A percentile compares a stretch with the other conserved stretches of the same genome.
phyloP scores from a whole-genome alignment of 2,113 vertebrate species.

The Vulpes ferrilata region DNA sequence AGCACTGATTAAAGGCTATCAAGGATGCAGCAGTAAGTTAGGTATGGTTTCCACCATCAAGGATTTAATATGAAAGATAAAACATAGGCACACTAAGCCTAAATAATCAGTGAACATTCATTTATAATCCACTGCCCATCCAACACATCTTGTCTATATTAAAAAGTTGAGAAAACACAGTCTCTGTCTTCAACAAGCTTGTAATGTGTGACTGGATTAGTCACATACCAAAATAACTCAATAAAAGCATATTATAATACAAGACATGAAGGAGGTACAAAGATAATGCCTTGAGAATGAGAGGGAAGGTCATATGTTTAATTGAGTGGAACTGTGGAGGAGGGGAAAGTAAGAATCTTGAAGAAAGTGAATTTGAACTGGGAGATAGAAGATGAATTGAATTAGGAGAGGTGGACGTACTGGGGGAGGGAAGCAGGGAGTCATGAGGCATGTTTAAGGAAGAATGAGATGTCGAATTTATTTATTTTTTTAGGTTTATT shows the following conservation, averaged over 20 bases:
- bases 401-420: not conserved
- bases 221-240: conserved; percentile 12
- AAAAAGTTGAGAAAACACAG: not conserved
- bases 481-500: too few relatives aligned
- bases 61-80: not conserved
- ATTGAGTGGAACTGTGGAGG: not conserved
- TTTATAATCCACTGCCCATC: not conserved
- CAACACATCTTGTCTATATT: not conserved
- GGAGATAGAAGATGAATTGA: not conserved
- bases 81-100: not conserved
- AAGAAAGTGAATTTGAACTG: not conserved
- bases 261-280: not conserved
- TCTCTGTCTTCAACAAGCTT: not conserved
- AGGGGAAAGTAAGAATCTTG: not conserved
- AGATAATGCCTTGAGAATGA: not conserved
- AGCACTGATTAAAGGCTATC: not conserved
- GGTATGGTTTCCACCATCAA: not conserved
- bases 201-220: not conserved
- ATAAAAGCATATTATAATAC: not conserved
- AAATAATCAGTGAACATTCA: not conserved
- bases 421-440: not conserved
- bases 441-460: not conserved
- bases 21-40: not conserved
- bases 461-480: not conserved
- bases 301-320: not conserved